These are phyloP conservation scores for Yponomeuta cagnagella DNA, from an alignment of 2,888 invertebrate genomes.

Conservation along the genomic window DNA sequence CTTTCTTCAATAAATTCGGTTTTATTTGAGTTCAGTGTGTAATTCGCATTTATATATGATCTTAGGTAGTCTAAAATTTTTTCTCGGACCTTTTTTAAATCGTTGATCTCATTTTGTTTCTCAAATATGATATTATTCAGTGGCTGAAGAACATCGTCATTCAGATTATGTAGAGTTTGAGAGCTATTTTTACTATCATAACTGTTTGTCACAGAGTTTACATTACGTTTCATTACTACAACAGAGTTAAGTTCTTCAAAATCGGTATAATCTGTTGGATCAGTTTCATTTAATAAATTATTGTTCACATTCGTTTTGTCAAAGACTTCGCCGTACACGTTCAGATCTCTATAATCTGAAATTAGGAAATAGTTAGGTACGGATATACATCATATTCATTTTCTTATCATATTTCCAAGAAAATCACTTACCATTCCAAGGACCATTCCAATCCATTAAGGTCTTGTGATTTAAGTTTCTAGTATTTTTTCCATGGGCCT, in stretches of 20 bases:
- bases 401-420: too few species aligned
- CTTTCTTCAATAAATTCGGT: not conserved
- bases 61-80: constrained; percentile 35
- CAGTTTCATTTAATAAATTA: not conserved
- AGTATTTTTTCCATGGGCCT: not conserved
- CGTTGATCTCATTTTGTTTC: constrained; percentile 42
- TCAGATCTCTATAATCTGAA: not conserved
- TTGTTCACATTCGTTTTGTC: too few species aligned
- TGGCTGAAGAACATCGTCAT: constrained; percentile 33
- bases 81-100: constrained; percentile 36
- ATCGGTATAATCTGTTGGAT: not conserved
- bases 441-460: not conserved
- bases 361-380: not conserved
- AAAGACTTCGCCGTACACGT: too few species aligned
- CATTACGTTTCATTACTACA: constrained; percentile 13
- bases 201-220: constrained; percentile 18
- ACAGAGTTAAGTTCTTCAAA: not conserved
- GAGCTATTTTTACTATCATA: constrained; percentile 15
- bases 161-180: constrained; percentile 24
- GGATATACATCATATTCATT: too few species aligned
- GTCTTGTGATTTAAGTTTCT: not conserved
- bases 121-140: constrained; percentile 39
- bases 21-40: not conserved
- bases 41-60: constrained; percentile 18
- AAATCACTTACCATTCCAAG: not conserved